phyloP scores from a whole-genome alignment of 2,888 invertebrate genomes.

The Drosophila planitibia region DNA sequence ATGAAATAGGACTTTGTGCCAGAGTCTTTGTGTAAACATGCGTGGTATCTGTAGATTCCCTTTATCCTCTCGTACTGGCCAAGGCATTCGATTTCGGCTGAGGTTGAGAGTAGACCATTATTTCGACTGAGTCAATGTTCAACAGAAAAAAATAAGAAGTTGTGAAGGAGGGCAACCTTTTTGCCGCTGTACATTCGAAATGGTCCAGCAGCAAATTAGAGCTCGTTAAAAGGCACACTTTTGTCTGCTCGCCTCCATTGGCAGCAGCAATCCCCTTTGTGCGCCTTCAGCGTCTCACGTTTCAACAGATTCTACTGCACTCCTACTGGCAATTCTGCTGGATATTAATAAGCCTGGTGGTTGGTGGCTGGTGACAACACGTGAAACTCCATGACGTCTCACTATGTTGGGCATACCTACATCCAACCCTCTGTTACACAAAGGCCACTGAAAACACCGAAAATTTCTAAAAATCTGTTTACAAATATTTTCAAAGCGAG shows the following conservation, averaged over 20 bases:
- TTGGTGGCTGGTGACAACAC: constrained; percentile 83
- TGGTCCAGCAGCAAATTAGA: constrained; percentile 74
- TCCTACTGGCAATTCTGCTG: constrained; percentile 51
- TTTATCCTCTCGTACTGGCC: constrained; percentile 40
- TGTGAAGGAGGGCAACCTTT: constrained; percentile 55
- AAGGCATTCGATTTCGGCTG: constrained; percentile 41
- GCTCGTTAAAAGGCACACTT: constrained; percentile 80
- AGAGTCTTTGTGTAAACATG: constrained; percentile 55
- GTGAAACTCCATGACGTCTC: constrained; percentile 82
- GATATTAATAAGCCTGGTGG: constrained; percentile 80
- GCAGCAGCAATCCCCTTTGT: constrained; percentile 45
- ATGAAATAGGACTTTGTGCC: constrained; percentile 54
- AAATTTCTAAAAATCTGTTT: constrained; percentile 80
- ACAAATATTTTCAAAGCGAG: constrained; percentile 81
- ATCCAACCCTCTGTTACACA: constrained; percentile 59
- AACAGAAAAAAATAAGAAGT: constrained; percentile 59
- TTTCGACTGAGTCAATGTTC: constrained; percentile 50
- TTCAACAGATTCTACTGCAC: constrained; percentile 72
- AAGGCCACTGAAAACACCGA: constrained; percentile 64
- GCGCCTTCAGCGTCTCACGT: constrained; percentile 58
- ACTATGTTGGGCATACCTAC: constrained; percentile 63
- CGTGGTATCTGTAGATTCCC: constrained; percentile 32
- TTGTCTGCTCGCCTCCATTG: constrained; percentile 48
- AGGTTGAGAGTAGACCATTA: constrained; percentile 57
- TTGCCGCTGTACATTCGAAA: constrained; percentile 50